Base-by-base conservation (phyloP, 2,888 invertebrate species). In the Epinotia nisella region DNA sequence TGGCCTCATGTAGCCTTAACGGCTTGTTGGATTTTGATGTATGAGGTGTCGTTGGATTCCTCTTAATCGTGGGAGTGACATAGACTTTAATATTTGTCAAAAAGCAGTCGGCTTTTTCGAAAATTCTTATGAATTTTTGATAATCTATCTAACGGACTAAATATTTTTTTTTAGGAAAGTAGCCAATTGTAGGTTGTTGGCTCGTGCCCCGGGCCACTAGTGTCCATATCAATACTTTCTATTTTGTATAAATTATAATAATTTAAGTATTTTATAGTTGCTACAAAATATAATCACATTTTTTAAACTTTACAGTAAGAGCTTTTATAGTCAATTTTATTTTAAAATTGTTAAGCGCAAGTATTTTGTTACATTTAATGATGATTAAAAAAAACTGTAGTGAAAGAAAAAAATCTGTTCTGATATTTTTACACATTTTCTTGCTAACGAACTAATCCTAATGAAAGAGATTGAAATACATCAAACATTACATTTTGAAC, bases 261-360 rank as follows among this genome's bases (percentile, higher is more conserved):
- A 56, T 61, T n/a, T 53, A 51, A 51, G 17, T 55, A 55, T 19
- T 55, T 35, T 65, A 39, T 49, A 45, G 15, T 53, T 15, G 41
- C 65, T 51, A 70, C 19, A n/a, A n/a, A 51, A 19, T 53, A 17
- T 53, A 71, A 71, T 71, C 41, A 39, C 58, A 51, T 49, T 66
- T 24, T 70, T 70, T 19, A 55, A 62, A 45, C 35, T 9, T 15
- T 51, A 19, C 13, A n/a, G 10, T 71, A 71, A 65, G 49, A 70
- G 58, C 49, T 70, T 64, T 51, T 58, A 53, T 17, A 21, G 56
- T 35, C 10, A 13, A 7, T 13, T 66, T 56, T 51, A 19, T 11
- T 51, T 60, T 29, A 19, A 56, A 58, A 21, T 58, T 13, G 39
- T 45, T 70, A 70, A 62, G 62, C 62, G 29, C 55, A 71, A 65